Percentiles rank a stretch among this genome's conserved stretches.
phyloP scores from a whole-genome alignment of 2,113 vertebrate genomes.

The Orthonyx spaldingii region DNA sequence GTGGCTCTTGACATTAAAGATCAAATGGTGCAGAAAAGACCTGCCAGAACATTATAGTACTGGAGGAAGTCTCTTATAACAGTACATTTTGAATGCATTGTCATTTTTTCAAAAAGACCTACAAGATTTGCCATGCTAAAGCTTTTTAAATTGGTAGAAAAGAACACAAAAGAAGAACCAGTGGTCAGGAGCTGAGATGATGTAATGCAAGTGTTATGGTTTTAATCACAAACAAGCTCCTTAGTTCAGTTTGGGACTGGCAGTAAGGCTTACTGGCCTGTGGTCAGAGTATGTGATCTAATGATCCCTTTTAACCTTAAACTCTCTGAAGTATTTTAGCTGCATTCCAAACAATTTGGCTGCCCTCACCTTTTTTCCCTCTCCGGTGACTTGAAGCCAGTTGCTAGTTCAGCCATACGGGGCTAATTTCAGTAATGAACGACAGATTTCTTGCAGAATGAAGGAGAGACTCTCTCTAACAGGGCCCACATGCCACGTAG shows the following conservation, averaged over 20 bases:
- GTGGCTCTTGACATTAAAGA: not conserved
- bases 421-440: not conserved
- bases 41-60: not conserved
- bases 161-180: not conserved
- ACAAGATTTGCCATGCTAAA: not conserved
- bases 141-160: not conserved
- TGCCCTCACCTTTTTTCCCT: not conserved
- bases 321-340: not conserved
- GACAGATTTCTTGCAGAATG: not conserved
- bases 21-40: not conserved
- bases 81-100: not conserved
- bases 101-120: not conserved
- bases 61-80: not conserved
- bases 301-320: not conserved
- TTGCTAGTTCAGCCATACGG: not conserved
- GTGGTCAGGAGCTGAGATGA: not conserved
- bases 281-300: not conserved
- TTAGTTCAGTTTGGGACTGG: not conserved
- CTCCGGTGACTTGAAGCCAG: not conserved
- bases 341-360: not conserved
- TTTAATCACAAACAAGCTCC: not conserved
- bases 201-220: not conserved
- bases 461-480: not conserved
- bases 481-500: rapidly evolving
- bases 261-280: not conserved